Evolutionary conservation across 2,888 invertebrate species (phyloP).

Genomic region (Cryptosula pallasiana): DNA sequence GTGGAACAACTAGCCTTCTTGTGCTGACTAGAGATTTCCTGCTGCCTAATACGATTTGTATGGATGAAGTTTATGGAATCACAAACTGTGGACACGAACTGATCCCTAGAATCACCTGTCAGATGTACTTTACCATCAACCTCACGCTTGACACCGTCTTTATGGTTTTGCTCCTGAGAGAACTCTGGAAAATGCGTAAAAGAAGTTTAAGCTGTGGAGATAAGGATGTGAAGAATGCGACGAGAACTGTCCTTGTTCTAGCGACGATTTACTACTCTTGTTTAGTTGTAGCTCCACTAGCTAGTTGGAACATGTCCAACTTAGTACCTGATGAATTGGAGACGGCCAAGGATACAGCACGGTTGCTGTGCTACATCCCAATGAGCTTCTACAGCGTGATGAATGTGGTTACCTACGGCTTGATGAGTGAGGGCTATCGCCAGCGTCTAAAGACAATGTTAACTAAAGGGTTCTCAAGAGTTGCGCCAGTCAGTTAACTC

Average conservation of each 20-base stretch:
- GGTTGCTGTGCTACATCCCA: neutral
- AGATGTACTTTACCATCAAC: neutral
- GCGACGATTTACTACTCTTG: neutral
- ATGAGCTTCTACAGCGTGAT: neutral
- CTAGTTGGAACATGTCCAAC: neutral
- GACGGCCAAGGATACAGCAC: neutral
- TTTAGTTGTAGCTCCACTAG: neutral
- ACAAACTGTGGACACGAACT: neutral
- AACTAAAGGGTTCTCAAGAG: neutral
- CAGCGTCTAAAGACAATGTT: neutral
- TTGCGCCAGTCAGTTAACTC: no score
- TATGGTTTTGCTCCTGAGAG: neutral
- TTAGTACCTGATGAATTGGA: neutral
- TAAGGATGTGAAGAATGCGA: neutral
- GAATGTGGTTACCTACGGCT: neutral
- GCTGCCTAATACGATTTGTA: neutral
- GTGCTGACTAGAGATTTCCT: neutral
- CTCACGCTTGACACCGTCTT: neutral
- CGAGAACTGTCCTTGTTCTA: neutral
- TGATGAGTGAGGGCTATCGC: slow-evolving; percentile 3
- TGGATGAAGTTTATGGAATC: neutral
- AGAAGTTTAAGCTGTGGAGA: neutral
- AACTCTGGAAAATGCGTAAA: slow-evolving; percentile 7
- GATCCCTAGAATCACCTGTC: neutral
- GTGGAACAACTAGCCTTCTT: neutral